phyloP scores from a whole-genome alignment of 2,797 vertebrate species.

The Ctenopoma kingsleyae region DNA sequence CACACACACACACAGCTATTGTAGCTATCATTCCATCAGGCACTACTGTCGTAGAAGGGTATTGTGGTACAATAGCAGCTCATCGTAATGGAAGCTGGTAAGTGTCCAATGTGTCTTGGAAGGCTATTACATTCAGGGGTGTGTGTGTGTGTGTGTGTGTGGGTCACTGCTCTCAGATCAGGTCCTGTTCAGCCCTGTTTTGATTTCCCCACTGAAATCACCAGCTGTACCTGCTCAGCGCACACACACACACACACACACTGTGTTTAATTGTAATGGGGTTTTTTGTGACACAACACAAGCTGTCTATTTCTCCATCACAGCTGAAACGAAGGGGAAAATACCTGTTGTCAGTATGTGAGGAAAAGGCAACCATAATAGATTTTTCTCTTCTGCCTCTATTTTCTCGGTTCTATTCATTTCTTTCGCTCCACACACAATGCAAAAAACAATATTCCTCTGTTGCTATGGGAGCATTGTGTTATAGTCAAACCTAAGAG shows the following conservation, averaged over 20 bases:
- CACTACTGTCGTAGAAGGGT: conserved; percentile 24
- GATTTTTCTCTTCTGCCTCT: conserved; percentile 31
- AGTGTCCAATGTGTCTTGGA: conserved; percentile 49
- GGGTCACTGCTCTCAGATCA: conserved; percentile 66
- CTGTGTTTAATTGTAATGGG: conserved; percentile 63
- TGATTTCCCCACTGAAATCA: conserved; percentile 73
- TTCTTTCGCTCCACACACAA: conserved; percentile 15
- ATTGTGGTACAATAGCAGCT: conserved; percentile 29
- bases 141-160: conserved; percentile 11
- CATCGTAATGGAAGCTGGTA: conserved; percentile 40
- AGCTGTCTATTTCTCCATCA: conserved; percentile 59
- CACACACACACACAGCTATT: conserved; percentile 13
- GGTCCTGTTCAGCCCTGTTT: conserved; percentile 61
- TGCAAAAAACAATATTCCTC: conserved; percentile 14
- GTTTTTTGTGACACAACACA: conserved; percentile 56
- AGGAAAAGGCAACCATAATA: conserved; percentile 30
- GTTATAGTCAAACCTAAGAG: conserved; percentile 17
- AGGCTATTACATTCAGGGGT: conserved; percentile 43
- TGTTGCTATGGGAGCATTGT: conserved; percentile 35
- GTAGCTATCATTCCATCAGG: conserved; percentile 19
- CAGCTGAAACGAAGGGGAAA: conserved; percentile 42
- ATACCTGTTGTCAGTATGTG: conserved; percentile 45
- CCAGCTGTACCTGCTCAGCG: conserved; percentile 64
- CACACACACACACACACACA: conserved; percentile 15
- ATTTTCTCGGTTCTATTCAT: conserved; percentile 12